Evolutionary conservation across 1,140 invertebrate genomes (phyloP), one percentile per base, ranked within the genome.

Genomic region (Zophobas atratus): DNA sequence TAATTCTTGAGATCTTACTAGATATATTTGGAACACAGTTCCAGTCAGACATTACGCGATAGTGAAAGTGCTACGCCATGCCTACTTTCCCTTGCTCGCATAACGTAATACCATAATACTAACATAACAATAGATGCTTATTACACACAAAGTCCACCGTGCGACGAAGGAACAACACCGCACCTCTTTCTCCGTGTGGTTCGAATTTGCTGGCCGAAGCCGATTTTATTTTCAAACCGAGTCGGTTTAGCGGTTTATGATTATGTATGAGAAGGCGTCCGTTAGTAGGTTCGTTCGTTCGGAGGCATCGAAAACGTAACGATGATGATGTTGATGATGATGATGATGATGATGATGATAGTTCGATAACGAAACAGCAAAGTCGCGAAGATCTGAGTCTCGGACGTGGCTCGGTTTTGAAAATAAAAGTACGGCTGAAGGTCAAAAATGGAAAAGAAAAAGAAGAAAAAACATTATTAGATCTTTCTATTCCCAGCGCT

Each of bases 21-120:
- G 20, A 20, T 20, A 78, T 63, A 77, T 77, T 79, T 71, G 41
- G 48, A 74, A 67, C 76, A 32, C 43, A 51, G 81, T 72, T 81
- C 79, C 82, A 83, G 82, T 81, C 81, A 81, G 67, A 80, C 71
- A 77, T 85, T 86, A 86, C 84, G 84, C 82, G 84, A 85, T 85
- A 84, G 85, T 85, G 85, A 86, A 86, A 86, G 85, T 86, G 82
- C 81, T 82, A 84, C 81, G 83, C 77, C 84, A 84, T 83, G 77
- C 79, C 78, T 80, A 85, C 85, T 86, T 86, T 86, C 85, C 82
- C 84, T 86, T 81, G 81, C 77, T 83, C 80, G 78, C 77, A 80
- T 85, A 84, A 85, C 81, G 80, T 81, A 83, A 82, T 80, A 77
- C 72, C 81, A 79, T 81, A 83, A 82, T 80, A 77, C 72, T 79